These are phyloP conservation scores for Tolypeutes matacus DNA, from an alignment of 2,797 vertebrate species.

Conservation along the genomic window DNA sequence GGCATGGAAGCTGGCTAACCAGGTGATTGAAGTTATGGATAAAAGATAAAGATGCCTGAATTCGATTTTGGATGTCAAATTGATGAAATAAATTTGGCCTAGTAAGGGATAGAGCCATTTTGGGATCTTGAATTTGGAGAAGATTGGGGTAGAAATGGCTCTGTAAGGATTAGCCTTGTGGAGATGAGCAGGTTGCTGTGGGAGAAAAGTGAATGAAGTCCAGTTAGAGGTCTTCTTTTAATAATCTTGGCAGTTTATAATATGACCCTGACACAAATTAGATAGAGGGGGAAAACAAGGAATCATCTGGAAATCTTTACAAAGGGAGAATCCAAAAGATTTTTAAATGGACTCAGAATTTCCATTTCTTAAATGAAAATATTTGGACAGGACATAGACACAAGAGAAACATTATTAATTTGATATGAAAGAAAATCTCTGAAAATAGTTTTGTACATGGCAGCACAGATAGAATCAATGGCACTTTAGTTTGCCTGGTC, in stretches of 20 bases:
- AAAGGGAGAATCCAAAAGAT: not conserved
- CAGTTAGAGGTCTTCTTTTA: not conserved
- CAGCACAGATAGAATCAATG: not conserved
- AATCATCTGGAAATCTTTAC: not conserved
- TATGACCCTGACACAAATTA: not conserved
- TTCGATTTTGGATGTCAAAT: too few species aligned
- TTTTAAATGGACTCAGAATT: not conserved
- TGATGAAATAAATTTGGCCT: too few species aligned
- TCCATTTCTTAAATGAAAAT: not conserved
- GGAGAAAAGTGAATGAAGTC: not conserved
- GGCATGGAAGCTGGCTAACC: too few species aligned
- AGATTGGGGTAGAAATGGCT: not conserved
- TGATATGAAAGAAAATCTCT: not conserved
- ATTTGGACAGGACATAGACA: not conserved
- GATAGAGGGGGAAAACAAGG: not conserved
- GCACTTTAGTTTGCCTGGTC: not conserved
- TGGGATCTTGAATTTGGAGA: not conserved
- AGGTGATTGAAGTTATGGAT: too few species aligned
- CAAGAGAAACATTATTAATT: not conserved
- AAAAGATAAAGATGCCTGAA: too few species aligned
- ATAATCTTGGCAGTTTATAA: not conserved
- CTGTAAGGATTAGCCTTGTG: not conserved
- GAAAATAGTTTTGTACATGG: not conserved
- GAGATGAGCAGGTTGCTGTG: not conserved
- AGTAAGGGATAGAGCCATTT: not conserved